phyloP scores from a whole-genome alignment of 1,140 invertebrate genomes.

The Bombus affinis region DNA sequence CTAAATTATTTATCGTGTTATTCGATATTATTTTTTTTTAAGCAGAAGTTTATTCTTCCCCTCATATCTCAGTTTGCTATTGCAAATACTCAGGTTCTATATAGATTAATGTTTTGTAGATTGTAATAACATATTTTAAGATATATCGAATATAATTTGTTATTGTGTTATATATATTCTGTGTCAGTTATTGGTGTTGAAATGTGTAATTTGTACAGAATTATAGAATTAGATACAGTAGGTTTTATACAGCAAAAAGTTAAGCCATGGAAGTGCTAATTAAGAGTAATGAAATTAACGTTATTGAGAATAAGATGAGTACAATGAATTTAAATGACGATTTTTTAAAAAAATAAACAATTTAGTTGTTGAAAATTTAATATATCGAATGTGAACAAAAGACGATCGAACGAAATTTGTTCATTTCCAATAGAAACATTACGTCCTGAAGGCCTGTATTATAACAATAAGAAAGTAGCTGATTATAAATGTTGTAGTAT shows the following conservation, averaged over 20 bases:
- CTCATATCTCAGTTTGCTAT: constrained; percentile 1
- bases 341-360: constrained; percentile 41
- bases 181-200: constrained; percentile 29
- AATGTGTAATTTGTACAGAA: constrained; percentile 46
- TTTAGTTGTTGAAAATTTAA: constrained; percentile 34
- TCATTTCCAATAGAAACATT: constrained; percentile 57
- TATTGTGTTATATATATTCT: constrained; percentile 50
- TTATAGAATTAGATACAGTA: constrained; percentile 15
- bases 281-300: constrained; percentile 36
- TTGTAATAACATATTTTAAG: constrained; percentile 25
- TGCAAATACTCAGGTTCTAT: constrained; percentile 44
- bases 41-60: not conserved
- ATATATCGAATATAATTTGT: constrained; percentile 26
- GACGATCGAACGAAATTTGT: constrained; percentile 22
- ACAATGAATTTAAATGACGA: constrained; percentile 67
- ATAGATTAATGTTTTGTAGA: constrained; percentile 37
- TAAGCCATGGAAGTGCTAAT: constrained; percentile 41
- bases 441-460: constrained; percentile 50
- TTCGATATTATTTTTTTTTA: not conserved
- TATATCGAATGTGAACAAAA: constrained; percentile 26
- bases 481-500: constrained; percentile 38
- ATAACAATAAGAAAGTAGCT: constrained; percentile 45
- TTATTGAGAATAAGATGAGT: constrained; percentile 61
- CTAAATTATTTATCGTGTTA: not conserved
- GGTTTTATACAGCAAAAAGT: constrained; percentile 56